Conservation (phyloP, 2,113 vertebrate species). For the Petaurus breviceps region DNA sequence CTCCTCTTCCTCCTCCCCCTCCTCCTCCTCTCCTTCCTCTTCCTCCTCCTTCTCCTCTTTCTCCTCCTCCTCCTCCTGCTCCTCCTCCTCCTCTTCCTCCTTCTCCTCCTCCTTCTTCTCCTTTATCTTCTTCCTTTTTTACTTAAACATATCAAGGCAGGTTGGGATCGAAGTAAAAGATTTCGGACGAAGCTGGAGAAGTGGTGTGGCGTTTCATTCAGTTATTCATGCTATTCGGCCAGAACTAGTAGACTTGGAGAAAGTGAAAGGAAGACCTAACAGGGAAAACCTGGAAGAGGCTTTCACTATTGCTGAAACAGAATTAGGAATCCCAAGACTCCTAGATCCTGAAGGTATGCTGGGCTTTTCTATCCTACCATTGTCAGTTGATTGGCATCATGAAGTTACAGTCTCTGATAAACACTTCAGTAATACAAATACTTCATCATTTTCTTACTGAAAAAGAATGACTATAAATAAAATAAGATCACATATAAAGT, state of each 20-base stretch:
- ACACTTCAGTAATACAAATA: background rate
- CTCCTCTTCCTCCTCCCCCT: too few species aligned
- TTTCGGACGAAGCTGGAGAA: conserved; percentile 96
- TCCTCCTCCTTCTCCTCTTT: background rate
- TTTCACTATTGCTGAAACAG: conserved; percentile 92
- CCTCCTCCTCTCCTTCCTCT: background rate
- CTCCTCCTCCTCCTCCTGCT: too few species aligned
- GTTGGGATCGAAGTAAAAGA: conserved; percentile 94
- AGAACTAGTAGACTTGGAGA: conserved; percentile 94
- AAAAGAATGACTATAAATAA: background rate
- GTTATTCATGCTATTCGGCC: conserved; percentile 94
- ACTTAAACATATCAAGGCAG: conserved; percentile 82
- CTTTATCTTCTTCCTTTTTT: background rate
- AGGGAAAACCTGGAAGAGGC: conserved; percentile 95
- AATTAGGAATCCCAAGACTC: conserved; percentile 94
- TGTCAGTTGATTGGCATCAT: background rate
- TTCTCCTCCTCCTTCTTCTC: background rate
- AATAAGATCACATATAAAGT: background rate
- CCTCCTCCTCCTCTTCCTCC: too few species aligned
- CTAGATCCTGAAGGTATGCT: conserved; percentile 95
- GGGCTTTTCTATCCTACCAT: fast-evolving
- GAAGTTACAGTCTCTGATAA: background rate
- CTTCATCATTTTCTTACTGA: background rate
- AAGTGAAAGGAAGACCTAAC: conserved; percentile 87
- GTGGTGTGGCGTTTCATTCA: conserved; percentile 94